Base-by-base conservation (phyloP, 2,113 vertebrate genomes). In the Ochotona princeps region DNA sequence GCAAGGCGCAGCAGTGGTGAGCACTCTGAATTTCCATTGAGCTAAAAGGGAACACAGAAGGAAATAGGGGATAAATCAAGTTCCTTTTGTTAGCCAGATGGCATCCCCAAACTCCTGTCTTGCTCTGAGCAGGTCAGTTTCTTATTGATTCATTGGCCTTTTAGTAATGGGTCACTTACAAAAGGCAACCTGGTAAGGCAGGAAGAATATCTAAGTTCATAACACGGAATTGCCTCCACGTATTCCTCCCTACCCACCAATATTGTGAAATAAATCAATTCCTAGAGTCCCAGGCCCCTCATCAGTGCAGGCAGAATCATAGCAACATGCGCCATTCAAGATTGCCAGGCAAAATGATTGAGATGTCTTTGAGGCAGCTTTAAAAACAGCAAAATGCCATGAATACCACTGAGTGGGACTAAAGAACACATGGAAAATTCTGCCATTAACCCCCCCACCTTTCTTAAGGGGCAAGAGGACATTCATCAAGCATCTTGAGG, bases 361-460 rank as follows among this genome's bases (percentile, higher is more conserved):
- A 54, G 35, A 25, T 25, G 28, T 63, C 57, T 94, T 47, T 87
- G 44, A 69, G 86, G 83, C 20, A 38, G n/a, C 13, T 87, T 93
- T 69, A 32, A 65, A 86, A 92, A 87, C 8, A 78, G 54, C 15
- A 80, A 72, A 61, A 0, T 63, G 26, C 26, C 83, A 82, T 65
- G 82, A 87, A 60, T 61, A 67, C 17, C 21, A 15, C 65, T 60
- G 10, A 84, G 25, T 51, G 65, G 75, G 38, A n/a, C 18, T 70
- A 74, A 76, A 92, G 44, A 78, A 66, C 28, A 80, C 30, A 79
- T 79, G 89, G 66, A 85, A 92, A n/a, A 60, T 38, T 66, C 18
- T 75, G 60, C 70, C 28, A 73, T 21, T 8, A 15, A 32, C 17
- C 7, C 14, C 7, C 8, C 26, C 47, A n/a, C 60, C 9, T 84